Evolutionary conservation across 2,888 invertebrate genomes (phyloP).

Genomic region (Drosophila mimetica): DNA sequence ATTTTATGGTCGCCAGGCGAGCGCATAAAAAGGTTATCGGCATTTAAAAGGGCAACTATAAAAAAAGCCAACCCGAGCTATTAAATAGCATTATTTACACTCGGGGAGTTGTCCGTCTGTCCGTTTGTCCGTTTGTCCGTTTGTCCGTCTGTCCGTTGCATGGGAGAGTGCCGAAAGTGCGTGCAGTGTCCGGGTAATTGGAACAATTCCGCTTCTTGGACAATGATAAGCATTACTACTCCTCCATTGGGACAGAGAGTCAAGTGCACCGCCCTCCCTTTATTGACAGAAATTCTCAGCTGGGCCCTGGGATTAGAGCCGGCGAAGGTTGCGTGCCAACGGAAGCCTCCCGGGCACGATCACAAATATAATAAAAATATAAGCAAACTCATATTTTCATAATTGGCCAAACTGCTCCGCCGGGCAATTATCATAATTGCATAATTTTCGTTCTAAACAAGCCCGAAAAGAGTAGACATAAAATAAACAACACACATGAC

Average conservation of each 20-base stretch:
- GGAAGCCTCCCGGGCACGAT: constrained; percentile 32
- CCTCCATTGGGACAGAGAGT: constrained; percentile 15
- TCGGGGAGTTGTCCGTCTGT: constrained; percentile 17
- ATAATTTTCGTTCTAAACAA: constrained; percentile 77
- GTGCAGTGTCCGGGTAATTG: constrained; percentile 75
- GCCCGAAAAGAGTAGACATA: constrained; percentile 57
- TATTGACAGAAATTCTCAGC: constrained; percentile 14
- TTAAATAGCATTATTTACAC: constrained; percentile 68
- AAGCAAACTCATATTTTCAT: constrained; percentile 59
- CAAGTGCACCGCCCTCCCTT: constrained; percentile 56
- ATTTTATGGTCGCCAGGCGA: constrained; percentile 65
- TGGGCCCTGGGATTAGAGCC: constrained; percentile 31
- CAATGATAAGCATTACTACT: constrained; percentile 59
- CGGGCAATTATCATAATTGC: constrained; percentile 76
- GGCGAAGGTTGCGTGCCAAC: constrained; percentile 43
- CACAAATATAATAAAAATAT: constrained; percentile 59
- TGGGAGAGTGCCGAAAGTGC: constrained; percentile 61
- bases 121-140: background rate
- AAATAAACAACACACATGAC: constrained; percentile 59
- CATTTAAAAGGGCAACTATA: constrained; percentile 70
- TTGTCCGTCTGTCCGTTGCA: constrained; percentile 24
- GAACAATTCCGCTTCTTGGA: constrained; percentile 59
- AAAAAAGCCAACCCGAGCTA: constrained; percentile 51
- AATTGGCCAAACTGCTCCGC: constrained; percentile 71
- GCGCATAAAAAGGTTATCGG: constrained; percentile 75